Conservation (phyloP, 1,140 invertebrate genomes). For the Battus philenor region DNA sequence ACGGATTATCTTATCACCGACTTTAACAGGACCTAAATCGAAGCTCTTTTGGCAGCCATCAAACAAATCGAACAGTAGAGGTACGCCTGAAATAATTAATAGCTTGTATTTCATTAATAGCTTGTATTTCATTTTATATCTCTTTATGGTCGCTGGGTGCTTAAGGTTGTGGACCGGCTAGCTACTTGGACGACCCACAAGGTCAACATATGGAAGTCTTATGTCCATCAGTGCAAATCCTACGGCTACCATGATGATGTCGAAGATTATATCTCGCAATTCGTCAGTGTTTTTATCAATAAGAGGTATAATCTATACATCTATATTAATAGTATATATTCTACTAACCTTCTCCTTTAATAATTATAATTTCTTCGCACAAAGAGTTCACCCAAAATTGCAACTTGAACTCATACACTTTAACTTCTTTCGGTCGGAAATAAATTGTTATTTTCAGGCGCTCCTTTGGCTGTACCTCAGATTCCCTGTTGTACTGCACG, state of each 20-base stretch:
- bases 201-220: too few relatives aligned
- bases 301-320: too few relatives aligned
- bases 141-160: too few relatives aligned
- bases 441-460: constrained; percentile 50
- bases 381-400: constrained; percentile 66
- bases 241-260: too few relatives aligned
- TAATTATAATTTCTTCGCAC: constrained; percentile 57
- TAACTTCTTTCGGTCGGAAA: constrained; percentile 58
- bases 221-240: too few relatives aligned
- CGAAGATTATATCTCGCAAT: too few relatives aligned
- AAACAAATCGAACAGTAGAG: constrained; percentile 56
- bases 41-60: constrained; percentile 69
- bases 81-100: constrained; percentile 49
- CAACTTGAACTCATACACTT: constrained; percentile 56
- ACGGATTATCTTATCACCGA: constrained; percentile 54
- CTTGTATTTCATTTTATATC: too few relatives aligned
- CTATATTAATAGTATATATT: too few relatives aligned
- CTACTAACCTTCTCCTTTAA: constrained; percentile 58
- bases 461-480: constrained; percentile 29
- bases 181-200: too few relatives aligned
- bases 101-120: too few relatives aligned
- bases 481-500: constrained; percentile 34
- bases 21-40: constrained; percentile 57
- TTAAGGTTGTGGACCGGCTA: too few relatives aligned
- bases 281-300: too few relatives aligned